Conservation (phyloP, 2,888 invertebrate genomes). For the Uloborus plumipes region DNA sequence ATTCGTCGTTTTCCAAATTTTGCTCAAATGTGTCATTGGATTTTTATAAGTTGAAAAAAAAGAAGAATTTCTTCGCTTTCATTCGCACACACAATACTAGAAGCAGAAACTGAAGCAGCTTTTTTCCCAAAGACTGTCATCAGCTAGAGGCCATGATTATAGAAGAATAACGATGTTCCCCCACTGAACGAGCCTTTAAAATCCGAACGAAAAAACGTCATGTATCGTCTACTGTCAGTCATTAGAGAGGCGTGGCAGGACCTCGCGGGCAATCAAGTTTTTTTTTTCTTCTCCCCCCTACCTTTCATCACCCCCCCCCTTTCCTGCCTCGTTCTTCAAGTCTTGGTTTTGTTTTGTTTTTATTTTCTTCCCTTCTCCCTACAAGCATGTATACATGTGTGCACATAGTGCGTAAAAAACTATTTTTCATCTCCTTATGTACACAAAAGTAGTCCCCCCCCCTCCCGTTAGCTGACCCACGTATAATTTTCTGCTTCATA, state of each 20-base stretch:
- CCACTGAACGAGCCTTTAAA: no score
- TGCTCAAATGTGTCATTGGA: no score
- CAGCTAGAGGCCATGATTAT: no score
- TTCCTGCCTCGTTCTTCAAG: slow-evolving; percentile 8
- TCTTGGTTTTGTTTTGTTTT: slow-evolving; percentile 3
- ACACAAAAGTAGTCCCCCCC: slow-evolving; percentile 49
- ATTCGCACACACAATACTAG: no score
- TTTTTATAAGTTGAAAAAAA: no score
- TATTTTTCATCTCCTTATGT: slow-evolving; percentile 63
- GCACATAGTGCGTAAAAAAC: slow-evolving; percentile 2
- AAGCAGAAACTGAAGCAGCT: no score
- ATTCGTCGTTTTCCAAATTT: no score
- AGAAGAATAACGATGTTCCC: no score
- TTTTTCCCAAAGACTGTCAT: no score
- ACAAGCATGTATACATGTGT: neutral
- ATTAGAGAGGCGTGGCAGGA: slow-evolving; percentile 52
- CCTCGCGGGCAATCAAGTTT: slow-evolving; percentile 46
- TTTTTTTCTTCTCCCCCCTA: slow-evolving; percentile 2
- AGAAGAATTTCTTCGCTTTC: no score
- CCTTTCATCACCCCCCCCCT: neutral
- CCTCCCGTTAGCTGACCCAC: slow-evolving; percentile 20
- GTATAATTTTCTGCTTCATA: slow-evolving; percentile 43
- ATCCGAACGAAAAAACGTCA: no score
- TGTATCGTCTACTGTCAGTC: slow-evolving; percentile 18
- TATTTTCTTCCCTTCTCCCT: neutral